Percentiles rank a stretch among this genome's conserved stretches.
Evolutionary conservation across 2,797 vertebrate genomes (phyloP).

Genomic region (Syndactyla subalaris): DNA sequence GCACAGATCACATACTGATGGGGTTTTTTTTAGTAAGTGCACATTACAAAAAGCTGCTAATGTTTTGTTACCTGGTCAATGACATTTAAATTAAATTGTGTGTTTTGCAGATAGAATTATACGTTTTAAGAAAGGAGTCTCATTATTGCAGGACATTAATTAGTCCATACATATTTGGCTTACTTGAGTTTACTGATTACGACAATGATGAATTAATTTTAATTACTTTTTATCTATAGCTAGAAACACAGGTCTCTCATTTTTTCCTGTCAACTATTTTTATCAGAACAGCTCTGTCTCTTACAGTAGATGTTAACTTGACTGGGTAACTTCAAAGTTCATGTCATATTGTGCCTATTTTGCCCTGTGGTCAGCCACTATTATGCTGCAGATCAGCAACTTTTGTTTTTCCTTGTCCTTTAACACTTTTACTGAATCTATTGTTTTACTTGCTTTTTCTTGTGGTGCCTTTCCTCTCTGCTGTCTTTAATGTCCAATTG

Average conservation of each 20-base stretch:
- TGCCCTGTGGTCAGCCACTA: not conserved
- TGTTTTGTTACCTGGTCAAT: not conserved
- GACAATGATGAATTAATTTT: not conserved
- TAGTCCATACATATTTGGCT: not conserved
- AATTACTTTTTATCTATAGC: not conserved
- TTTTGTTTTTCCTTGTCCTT: not conserved
- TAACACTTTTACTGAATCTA: not conserved
- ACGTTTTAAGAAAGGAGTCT: not conserved
- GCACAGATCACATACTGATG: not conserved
- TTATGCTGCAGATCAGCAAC: not conserved
- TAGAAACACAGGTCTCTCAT: not conserved
- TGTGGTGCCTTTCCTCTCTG: not conserved
- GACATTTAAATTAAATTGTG: constrained; percentile 29
- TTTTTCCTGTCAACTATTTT: not conserved
- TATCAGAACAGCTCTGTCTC: not conserved
- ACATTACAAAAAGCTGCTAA: not conserved
- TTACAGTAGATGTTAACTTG: not conserved
- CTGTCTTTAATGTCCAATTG: not conserved
- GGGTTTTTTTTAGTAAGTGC: not conserved
- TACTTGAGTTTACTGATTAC: not conserved
- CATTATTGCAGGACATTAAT: not conserved
- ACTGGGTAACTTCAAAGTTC: not conserved
- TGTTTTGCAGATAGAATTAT: not conserved
- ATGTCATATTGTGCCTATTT: not conserved
- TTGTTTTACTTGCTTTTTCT: not conserved